Evolutionary conservation across 2,797 vertebrate species (phyloP).

Genomic region (Karalla daura): DNA sequence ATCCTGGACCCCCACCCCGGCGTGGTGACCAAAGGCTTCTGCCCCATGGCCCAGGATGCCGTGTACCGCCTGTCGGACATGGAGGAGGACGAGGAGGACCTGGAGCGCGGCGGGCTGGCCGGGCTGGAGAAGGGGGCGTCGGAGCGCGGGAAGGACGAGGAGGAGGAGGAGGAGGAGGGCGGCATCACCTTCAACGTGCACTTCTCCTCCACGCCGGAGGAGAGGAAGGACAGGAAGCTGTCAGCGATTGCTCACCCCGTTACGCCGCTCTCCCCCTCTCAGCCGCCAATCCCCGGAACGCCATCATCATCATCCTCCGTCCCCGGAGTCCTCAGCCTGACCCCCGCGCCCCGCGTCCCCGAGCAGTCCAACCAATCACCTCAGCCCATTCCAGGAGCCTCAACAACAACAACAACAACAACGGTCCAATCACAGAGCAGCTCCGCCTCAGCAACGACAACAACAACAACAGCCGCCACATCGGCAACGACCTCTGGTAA

Average conservation of each 20-base stretch:
- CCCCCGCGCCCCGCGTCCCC: constrained; percentile 3
- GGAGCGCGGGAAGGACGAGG: constrained; percentile 73
- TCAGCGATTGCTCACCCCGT: constrained; percentile 53
- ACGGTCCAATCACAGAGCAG: constrained; percentile 75
- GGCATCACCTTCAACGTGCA: constrained; percentile 94
- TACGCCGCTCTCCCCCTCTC: constrained; percentile 18
- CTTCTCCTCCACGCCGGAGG: constrained; percentile 79
- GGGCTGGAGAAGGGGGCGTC: constrained; percentile 79
- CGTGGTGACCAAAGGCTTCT: constrained; percentile 96
- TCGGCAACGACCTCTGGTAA: constrained; percentile 56
- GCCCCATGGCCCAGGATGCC: constrained; percentile 85
- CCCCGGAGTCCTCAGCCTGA: constrained; percentile 23
- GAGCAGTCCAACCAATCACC: constrained; percentile 26
- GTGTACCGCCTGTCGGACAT: constrained; percentile 90
- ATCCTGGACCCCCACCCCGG: constrained; percentile 96
- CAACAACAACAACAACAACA: constrained; percentile 28
- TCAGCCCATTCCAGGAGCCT: constrained; percentile 40
- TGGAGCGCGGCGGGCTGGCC: constrained; percentile 61
- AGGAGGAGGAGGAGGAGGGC: constrained; percentile 88
- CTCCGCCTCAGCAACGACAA: constrained; percentile 7
- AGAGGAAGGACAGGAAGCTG: constrained; percentile 75
- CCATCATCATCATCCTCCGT: constrained; percentile 4
- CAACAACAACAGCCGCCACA: not conserved
- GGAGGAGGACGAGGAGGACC: constrained; percentile 90
- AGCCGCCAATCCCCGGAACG: constrained; percentile 13